Evolutionary conservation across 2,113 vertebrate species (phyloP).

Genomic region (Tychaedon coryphoeus): DNA sequence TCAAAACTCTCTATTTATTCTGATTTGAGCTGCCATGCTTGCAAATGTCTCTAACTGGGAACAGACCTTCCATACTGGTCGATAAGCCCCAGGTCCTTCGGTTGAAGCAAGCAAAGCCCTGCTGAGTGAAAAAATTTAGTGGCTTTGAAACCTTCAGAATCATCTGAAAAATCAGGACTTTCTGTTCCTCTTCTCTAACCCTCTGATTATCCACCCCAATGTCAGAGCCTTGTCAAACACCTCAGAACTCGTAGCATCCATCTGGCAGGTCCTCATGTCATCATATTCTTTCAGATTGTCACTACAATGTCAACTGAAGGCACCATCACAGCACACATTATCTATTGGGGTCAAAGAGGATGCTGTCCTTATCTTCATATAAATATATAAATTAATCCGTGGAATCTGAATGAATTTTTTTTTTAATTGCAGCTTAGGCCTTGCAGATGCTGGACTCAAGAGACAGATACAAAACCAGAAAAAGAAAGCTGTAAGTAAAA

Average conservation of each 20-base stretch:
- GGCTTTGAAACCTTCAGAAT: not conserved
- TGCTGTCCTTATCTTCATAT: not conserved
- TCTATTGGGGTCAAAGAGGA: not conserved
- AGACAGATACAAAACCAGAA: not conserved
- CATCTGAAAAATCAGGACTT: not conserved
- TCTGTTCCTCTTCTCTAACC: not conserved
- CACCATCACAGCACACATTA: not conserved
- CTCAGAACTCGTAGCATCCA: not conserved
- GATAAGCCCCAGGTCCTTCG: not conserved
- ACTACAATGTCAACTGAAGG: not conserved
- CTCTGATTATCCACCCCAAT: not conserved
- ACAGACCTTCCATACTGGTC: not conserved
- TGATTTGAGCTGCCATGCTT: slow-evolving; percentile 8
- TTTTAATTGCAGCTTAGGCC: not conserved
- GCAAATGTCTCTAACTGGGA: not conserved
- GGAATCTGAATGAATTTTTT: not conserved
- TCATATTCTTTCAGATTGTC: not conserved
- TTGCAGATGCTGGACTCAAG: not conserved
- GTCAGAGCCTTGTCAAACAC: not conserved
- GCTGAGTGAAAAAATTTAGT: not conserved
- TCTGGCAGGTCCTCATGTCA: not conserved
- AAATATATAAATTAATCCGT: not conserved
- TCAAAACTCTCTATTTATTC: not conserved
- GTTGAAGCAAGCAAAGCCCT: not conserved
- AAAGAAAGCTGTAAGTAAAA: not conserved